Evolutionary conservation across 2,113 vertebrate species (phyloP).

Genomic region (Mus musculus): GRCm39 chrX:40809501-40810000

Average conservation of each 20-base stretch:
- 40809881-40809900: background rate
- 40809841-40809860: background rate
- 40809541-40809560: background rate
- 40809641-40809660: background rate
- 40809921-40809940: background rate
- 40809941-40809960: background rate
- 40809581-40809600: background rate
- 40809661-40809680: background rate
- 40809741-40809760: background rate
- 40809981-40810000: background rate
- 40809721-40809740: background rate
- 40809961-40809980: background rate
- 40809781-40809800: background rate
- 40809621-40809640: background rate
- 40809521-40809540: background rate
- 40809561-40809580: background rate
- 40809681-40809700: background rate
- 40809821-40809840: background rate
- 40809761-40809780: background rate
- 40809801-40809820: background rate
- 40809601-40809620: background rate
- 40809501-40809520: background rate
- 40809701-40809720: background rate
- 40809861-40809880: background rate
- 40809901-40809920: background rate